Base-by-base conservation (phyloP, 2,888 invertebrate species). In the Pachymerium ferrugineum region DNA sequence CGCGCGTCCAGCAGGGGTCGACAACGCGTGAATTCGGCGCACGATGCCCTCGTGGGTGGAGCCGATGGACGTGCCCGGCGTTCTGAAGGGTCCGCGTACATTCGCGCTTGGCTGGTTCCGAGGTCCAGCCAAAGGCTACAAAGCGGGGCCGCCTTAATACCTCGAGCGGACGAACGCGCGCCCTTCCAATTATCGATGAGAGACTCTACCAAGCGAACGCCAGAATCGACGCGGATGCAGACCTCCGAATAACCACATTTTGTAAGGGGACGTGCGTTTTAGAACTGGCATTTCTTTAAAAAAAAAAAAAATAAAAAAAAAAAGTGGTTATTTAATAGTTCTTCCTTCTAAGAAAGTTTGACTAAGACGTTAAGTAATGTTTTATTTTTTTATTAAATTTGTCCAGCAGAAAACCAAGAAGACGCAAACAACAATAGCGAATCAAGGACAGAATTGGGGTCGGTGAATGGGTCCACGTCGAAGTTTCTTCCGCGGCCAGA, bases 381-480 rank as follows among this genome's bases (percentile, higher is more conserved):
- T 16, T 47, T 16, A 19, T 47, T 8, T 54, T 54, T 25, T n/a
- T n/a, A n/a, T n/a, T n/a, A n/a, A n/a, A 25, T 54, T 25, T 25
- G 54, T 54, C 54, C 54, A 54, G 54, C 25, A 54, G 54, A 54
- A 54, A 54, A 54, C 54, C 54, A 54, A 54, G 54, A 54, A 54
- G 80, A 81, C 76, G 80, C 80, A 73, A 79, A 79, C 75, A 79
- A 79, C 79, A 82, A 82, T 76, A 81, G 82, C 76, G 82, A 81
- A 35, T 82, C 83, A 78, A 71, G 22, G 71, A 22, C 22, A 35
- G 33, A 81, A 78, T 77, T 77, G 77, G 78, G 77, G 54, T 75
- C 74, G 72, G 35, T 16, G 16, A 35, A 1, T 28, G 74, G 30
- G 38, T 30, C 42, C 19, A 38, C 31, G 68, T 62, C 74, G 54